Percentiles rank a stretch among this genome's conserved stretches.
These are phyloP conservation scores for Dipodomys spectabilis DNA, from an alignment of 2,113 vertebrate genomes.

Conservation along the genomic window DNA sequence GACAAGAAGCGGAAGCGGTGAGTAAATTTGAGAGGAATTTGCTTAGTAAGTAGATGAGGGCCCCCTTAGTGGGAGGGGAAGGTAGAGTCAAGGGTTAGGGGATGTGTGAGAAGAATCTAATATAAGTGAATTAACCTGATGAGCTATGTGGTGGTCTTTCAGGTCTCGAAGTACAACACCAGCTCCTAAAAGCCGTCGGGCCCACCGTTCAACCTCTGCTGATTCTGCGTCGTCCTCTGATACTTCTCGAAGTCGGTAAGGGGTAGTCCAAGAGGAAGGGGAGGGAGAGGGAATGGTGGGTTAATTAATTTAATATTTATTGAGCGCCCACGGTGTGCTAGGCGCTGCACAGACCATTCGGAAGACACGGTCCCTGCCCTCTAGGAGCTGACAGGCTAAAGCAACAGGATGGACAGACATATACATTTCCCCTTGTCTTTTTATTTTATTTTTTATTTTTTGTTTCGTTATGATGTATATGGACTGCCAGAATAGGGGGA, in stretches of 20 bases:
- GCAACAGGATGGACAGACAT: conserved; percentile 85
- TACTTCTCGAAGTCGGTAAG: conserved; percentile 84
- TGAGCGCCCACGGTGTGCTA: conserved; percentile 85
- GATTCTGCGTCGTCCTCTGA: conserved; percentile 83
- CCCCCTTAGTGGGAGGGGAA: neutral
- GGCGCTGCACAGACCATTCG: conserved; percentile 85
- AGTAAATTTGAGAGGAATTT: conserved; percentile 47
- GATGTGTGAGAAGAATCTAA: neutral
- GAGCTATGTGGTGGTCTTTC: conserved; percentile 30
- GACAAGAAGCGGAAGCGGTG: conserved; percentile 86
- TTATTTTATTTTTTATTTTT: conserved; percentile 74
- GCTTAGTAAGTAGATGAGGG: neutral
- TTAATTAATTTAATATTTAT: conserved; percentile 85
- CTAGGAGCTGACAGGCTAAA: conserved; percentile 85
- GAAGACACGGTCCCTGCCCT: conserved; percentile 86
- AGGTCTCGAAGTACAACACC: conserved; percentile 84
- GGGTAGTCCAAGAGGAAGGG: conserved; percentile 69
- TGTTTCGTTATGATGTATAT: conserved; percentile 82
- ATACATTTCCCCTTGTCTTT: conserved; percentile 84
- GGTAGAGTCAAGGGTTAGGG: neutral
- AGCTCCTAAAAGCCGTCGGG: conserved; percentile 80
- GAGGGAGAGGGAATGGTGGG: conserved; percentile 73
- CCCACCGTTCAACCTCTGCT: conserved; percentile 82
- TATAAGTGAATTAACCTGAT: neutral
- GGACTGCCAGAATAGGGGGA: conserved; percentile 83